Evolutionary conservation across 2,888 invertebrate species (phyloP), one percentile per base, ranked within the genome.

Genomic region (Phrixothrix hirtus): DNA sequence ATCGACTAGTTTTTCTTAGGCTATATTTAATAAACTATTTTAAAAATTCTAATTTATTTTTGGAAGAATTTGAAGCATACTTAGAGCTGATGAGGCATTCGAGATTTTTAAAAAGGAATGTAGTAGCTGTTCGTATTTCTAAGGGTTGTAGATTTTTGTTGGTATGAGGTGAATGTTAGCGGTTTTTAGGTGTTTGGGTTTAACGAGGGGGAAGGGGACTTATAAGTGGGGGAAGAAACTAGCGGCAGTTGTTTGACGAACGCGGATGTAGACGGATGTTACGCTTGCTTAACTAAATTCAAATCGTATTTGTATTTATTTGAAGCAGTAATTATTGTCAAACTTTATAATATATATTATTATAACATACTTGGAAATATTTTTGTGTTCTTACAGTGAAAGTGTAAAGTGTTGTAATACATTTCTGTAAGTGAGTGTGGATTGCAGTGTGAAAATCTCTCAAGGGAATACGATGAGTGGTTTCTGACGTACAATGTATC

Each of bases 401-500:
- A 38, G 12, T 6, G 26, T 15, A n/a, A 29, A 39, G 39, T 37
- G 39, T 38, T 35, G 7, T 13, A 5, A 14, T 21, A 13, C 30
- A 34, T 34, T 51, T 50, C 15, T 30, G 43, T 49, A 45, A 53
- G 47, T 47, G 47, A 48, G 53, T 53, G 53, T 53, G 53, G 53
- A 53, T 53, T 53, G 53, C 53, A 53, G 53, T 53, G n/a, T n/a
- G 53, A 36, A 17, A 26, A 38, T 32, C 16, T 46, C 32, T 37
- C 46, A 25, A 29, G 25, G 35, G 37, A 43, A 47, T 64, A 65
- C 61, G 61, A 75, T 75, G 74, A 69, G 65, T 67, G 60, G 61
- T 65, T 74, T 71, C 67, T 55, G 55, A 76, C 75, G 68, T 68
- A 81, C 82, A 78, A 90, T 90, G 89, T 90, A 89, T 84, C 88